Base-by-base conservation (phyloP, 1,140 invertebrate species). In the Cyphomyrmex costatus region DNA sequence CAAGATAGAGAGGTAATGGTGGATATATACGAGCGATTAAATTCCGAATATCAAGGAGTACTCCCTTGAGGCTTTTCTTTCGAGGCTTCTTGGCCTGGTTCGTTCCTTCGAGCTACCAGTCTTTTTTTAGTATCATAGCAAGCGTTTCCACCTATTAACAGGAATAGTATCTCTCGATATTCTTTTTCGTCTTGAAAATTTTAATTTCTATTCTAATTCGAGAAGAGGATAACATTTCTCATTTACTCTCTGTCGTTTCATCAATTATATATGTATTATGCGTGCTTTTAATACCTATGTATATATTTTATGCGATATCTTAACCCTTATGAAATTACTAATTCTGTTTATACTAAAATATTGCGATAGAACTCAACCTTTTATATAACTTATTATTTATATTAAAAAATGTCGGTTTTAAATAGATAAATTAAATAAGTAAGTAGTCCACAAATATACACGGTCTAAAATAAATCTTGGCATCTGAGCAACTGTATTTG, bases 1-100 rank as follows among this genome's bases (percentile, higher is more conserved):
- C 86, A 74, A 88, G 86, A 91, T 86, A 88, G 86, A 85, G 85
- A 88, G 71, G 77, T 80, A 86, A 82, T 88, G 66, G 83, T 82
- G 68, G 77, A 79, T 85, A 86, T 85, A 86, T 88, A 86, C 87
- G 84, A 86, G 60, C 77, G 84, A 88, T 88, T 86, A 86, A 88
- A 88, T 88, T 88, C 76, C 84, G 70, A 88, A 88, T 80, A 80
- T 88, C 87, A 85, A 82, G 85, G 36, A 86, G 33, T 24, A 14
- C 46, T 79, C 30, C 65, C 21, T 65, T 42, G 49, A 86, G 30
- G 66, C 33, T 86, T 56, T 63, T 63, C 86, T 63, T 56, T 80
- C 36, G 36, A 82, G 58, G 14, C 73, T 85, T 53, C 46, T 85
- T 86, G 63, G 63, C 85, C 51, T 86, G 60, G 49, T 42, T 86